Base-by-base conservation (phyloP, 2,888 invertebrate species). In the Tinea trinotella region DNA sequence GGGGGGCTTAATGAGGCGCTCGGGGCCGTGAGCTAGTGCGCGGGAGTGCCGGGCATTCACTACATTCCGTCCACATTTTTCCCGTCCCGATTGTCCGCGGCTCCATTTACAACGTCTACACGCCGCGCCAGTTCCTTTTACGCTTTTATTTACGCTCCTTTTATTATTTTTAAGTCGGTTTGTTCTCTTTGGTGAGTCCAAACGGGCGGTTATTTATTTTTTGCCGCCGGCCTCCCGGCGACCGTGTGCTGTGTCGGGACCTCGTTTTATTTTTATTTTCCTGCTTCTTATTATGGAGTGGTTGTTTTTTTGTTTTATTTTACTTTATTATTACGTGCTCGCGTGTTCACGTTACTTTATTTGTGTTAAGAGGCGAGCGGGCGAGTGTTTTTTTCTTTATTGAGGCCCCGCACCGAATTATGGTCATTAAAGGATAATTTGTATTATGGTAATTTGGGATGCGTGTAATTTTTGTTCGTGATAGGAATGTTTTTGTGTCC, bases 371-470 rank as follows among this genome's bases (percentile, higher is more conserved):
- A 83, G 81, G 76, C 78, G 78, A 77, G 77, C 70, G 73, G 70
- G 60, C 65, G 67, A 67, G 68, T n/a, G n/a, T 74, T 71, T 55
- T 65, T 78, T 73, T 74, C 76, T 79, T 77, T 79, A 81, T 80
- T 77, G 79, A 69, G 78, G 63, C 78, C n/a, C 79, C 82, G 74
- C 81, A 79, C 79, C 75, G 80, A 81, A 84, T 85, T 82, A 84
- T 83, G 80, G 80, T 85, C 81, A 85, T 85, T 84, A 85, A 80
- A 82, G 81, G 78, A 84, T 84, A 85, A 84, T 85, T 84, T 85
- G 84, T 85, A 82, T 84, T 79, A 83, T 79, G 82, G 80, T 84
- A 79, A 84, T 84, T 78, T 83, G 69, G 77, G 80, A 79, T 79
- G 84, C 82, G 76, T 83, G 78, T 85, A 82, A 85, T 83, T 83